Percentiles rank a stretch among this genome's conserved stretches.
These are phyloP conservation scores for Pangasius mekongensis DNA, from an alignment of 2,797 vertebrate genomes.

Conservation along the genomic window DNA sequence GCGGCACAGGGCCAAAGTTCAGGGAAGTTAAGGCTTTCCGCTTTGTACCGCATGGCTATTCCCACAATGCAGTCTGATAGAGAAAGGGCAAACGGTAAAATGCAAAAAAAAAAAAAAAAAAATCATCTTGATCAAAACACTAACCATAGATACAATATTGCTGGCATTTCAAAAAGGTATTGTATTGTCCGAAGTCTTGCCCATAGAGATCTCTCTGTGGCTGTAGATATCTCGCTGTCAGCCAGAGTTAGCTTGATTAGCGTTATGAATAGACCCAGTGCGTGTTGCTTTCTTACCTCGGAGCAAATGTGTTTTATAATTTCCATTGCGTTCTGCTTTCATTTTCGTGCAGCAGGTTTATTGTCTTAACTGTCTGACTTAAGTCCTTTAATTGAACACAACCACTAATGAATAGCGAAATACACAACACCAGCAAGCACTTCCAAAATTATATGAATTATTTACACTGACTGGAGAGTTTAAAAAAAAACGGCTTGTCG, in stretches of 20 bases:
- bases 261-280: slow-evolving; percentile 48
- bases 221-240: slow-evolving; percentile 55
- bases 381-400: background rate
- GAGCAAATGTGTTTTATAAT: slow-evolving; percentile 43
- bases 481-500: slow-evolving; percentile 1
- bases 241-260: slow-evolving; percentile 54
- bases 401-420: background rate
- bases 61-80: slow-evolving; percentile 32
- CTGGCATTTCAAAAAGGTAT: slow-evolving; percentile 54
- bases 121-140: slow-evolving; percentile 52
- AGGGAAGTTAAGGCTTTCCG: slow-evolving; percentile 31
- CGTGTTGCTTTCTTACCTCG: slow-evolving; percentile 37
- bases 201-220: slow-evolving; percentile 42
- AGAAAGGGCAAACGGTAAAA: slow-evolving; percentile 52
- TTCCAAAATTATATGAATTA: slow-evolving; percentile 2
- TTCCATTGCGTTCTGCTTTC: slow-evolving; percentile 34
- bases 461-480: slow-evolving; percentile 4
- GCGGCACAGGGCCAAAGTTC: slow-evolving; percentile 39
- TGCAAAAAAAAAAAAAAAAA: slow-evolving; percentile 15
- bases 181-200: slow-evolving; percentile 44
- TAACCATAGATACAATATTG: slow-evolving; percentile 51
- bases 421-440: background rate
- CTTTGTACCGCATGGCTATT: slow-evolving; percentile 1
- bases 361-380: background rate
- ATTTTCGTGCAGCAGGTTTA: slow-evolving; percentile 17